Percentiles rank a stretch among this genome's conserved stretches.
Conservation (phyloP, 2,797 vertebrate species). For the Salarias fasciatus region DNA sequence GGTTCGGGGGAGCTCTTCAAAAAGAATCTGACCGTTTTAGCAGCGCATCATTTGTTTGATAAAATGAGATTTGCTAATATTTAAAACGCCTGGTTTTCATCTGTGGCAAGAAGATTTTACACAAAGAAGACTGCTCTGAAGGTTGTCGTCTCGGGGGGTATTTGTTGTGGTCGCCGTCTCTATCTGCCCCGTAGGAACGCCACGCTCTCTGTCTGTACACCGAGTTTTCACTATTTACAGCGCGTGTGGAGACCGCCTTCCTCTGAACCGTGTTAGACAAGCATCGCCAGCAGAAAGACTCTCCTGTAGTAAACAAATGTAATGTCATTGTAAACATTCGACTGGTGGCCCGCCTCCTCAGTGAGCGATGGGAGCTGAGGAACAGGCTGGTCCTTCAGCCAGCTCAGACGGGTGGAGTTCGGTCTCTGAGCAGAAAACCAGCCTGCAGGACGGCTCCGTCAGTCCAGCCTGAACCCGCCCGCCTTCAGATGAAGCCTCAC, state of each 20-base stretch:
- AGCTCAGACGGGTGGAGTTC: background rate
- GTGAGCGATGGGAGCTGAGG: no score
- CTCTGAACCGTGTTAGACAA: conserved; percentile 12
- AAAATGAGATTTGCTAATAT: background rate
- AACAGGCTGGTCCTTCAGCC: background rate
- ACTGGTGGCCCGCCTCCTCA: conserved; percentile 35
- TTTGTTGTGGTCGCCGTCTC: background rate
- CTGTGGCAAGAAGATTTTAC: no score
- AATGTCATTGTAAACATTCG: conserved; percentile 74
- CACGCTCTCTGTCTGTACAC: conserved; percentile 49
- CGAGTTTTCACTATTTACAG: conserved; percentile 67
- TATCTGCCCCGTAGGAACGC: conserved; percentile 32
- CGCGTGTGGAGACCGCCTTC: conserved; percentile 5
- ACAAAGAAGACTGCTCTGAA: no score
- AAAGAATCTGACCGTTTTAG: conserved; percentile 10
- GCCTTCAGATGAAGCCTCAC: background rate
- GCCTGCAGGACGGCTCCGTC: background rate
- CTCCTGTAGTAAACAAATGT: conserved; percentile 49
- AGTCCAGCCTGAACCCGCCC: background rate
- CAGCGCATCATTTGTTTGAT: background rate
- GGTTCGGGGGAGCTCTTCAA: conserved; percentile 22
- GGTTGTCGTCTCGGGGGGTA: background rate
- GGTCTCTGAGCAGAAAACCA: no score
- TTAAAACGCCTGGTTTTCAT: background rate
- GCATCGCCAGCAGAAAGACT: conserved; percentile 14